phyloP scores from a whole-genome alignment of 2,113 vertebrate species.

The Pygoscelis adeliae region DNA sequence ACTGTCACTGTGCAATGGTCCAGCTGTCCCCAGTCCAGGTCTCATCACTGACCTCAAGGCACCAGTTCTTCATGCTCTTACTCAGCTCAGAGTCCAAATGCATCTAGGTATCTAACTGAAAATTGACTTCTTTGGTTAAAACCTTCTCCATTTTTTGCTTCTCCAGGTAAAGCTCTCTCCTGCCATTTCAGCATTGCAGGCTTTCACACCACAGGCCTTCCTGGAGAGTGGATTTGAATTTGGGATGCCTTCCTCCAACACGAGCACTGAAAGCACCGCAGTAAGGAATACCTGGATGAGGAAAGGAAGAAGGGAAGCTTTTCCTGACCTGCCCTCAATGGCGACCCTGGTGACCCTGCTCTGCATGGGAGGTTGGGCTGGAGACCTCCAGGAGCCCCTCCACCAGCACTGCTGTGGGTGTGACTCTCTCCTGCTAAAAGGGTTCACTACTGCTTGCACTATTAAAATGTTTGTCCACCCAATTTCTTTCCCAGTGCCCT shows the following conservation, averaged over 20 bases:
- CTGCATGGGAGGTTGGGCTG: background rate
- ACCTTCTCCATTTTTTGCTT: background rate
- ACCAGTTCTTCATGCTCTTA: background rate
- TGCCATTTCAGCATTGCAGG: background rate
- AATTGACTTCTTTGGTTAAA: background rate
- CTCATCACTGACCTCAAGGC: background rate
- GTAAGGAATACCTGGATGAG: background rate
- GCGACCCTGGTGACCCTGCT: background rate
- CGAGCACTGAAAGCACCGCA: background rate
- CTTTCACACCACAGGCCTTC: background rate
- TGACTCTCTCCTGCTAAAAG: background rate
- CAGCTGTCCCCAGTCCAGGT: background rate
- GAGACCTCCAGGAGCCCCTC: background rate
- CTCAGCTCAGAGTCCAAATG: background rate
- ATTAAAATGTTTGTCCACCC: background rate
- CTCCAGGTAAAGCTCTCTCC: background rate
- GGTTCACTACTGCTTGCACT: background rate
- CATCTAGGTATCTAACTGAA: background rate
- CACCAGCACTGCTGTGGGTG: background rate
- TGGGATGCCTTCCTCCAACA: background rate
- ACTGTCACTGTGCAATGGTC: background rate
- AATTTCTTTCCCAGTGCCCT: background rate
- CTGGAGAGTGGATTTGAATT: background rate
- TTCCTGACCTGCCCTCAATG: background rate
- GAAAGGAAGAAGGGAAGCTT: background rate